A percentile compares a stretch with the other conserved stretches of the same genome.
phyloP scores from a whole-genome alignment of 2,888 invertebrate species.

The Pammene aurita region DNA sequence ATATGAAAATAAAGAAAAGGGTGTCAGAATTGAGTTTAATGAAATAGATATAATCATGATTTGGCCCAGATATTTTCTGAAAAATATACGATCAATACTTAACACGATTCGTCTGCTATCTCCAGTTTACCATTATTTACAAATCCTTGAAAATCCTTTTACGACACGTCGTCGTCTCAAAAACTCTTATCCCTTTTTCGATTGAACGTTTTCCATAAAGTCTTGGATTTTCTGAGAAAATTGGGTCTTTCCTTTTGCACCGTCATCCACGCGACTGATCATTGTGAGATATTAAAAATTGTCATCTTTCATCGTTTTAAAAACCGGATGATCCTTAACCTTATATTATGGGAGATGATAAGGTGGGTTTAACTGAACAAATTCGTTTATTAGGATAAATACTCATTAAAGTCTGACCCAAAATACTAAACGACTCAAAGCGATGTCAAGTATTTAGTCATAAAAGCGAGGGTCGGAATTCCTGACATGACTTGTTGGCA shows the following conservation, averaged over 20 bases:
- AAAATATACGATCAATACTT: no score
- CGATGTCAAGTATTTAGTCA: constrained; percentile 35
- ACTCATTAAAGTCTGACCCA: no score
- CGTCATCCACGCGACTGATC: background rate
- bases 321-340: no score
- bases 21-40: no score
- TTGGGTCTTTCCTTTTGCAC: constrained; percentile 4
- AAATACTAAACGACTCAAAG: constrained; percentile 4
- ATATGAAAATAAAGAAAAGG: no score
- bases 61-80: background rate
- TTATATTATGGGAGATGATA: no score
- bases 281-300: background rate
- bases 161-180: constrained; percentile 13
- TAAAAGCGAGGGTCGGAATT: constrained; percentile 37
- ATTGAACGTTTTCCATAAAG: constrained; percentile 18
- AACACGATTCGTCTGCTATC: background rate
- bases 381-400: no score
- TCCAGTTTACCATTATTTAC: constrained; percentile 27
- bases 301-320: background rate
- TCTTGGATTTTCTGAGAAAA: constrained; percentile 16
- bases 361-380: no score
- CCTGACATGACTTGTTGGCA: constrained; percentile 12
- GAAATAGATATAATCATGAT: no score
- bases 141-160: constrained; percentile 30
- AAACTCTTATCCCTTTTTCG: constrained; percentile 29